phyloP scores from a whole-genome alignment of 2,888 invertebrate species.

The Chrysomela aeneicollis region DNA sequence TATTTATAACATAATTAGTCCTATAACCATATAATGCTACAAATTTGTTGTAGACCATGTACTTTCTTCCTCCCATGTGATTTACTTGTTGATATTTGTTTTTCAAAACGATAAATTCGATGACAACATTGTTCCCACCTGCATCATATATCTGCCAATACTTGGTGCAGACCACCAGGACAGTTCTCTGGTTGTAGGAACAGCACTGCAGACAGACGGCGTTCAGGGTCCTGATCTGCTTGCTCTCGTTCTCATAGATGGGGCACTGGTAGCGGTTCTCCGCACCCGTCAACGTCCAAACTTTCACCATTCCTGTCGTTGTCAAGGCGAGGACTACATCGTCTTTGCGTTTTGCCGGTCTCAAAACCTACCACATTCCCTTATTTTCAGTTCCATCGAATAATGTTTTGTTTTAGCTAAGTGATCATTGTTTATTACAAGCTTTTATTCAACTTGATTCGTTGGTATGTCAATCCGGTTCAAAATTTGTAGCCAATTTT shows the following conservation, averaged over 20 bases:
- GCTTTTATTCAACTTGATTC: too few relatives aligned
- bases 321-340: constrained; percentile 95
- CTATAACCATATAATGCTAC: too few relatives aligned
- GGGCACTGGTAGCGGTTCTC: constrained; percentile 88
- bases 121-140: constrained; percentile 61
- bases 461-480: too few relatives aligned
- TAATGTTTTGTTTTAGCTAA: neutral
- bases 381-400: neutral
- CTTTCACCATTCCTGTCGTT: constrained; percentile 95
- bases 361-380: constrained; percentile 64
- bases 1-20: too few relatives aligned
- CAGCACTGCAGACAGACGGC: constrained; percentile 94
- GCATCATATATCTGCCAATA: constrained; percentile 93
- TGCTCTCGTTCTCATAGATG: constrained; percentile 96
- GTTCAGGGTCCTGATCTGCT: constrained; percentile 93
- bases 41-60: too few relatives aligned
- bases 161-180: constrained; percentile 95
- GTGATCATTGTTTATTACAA: too few relatives aligned
- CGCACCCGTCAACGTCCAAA: constrained; percentile 92
- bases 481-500: too few relatives aligned
- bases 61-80: too few relatives aligned
- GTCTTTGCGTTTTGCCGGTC: constrained; percentile 83
- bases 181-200: constrained; percentile 94
- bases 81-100: too few relatives aligned
- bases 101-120: too few relatives aligned